phyloP scores from a whole-genome alignment of 2,113 vertebrate species.

The Arenaria interpres region DNA sequence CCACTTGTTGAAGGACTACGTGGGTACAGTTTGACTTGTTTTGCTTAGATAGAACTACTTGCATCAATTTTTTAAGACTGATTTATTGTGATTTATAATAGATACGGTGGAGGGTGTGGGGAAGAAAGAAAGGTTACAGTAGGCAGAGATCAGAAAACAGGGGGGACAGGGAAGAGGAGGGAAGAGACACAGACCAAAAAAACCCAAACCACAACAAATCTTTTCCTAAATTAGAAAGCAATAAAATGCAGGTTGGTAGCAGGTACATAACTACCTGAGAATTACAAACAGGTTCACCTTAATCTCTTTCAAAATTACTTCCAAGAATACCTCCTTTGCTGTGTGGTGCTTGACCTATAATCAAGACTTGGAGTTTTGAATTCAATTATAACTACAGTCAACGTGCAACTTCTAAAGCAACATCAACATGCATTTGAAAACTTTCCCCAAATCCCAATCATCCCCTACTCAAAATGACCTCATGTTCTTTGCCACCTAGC shows the following conservation, averaged over 20 bases:
- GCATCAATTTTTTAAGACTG: neutral
- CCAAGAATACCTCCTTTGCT: neutral
- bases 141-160: neutral
- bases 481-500: neutral
- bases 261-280: neutral
- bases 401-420: neutral
- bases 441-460: neutral
- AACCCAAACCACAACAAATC: neutral
- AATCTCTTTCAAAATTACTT: neutral
- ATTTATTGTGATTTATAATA: neutral
- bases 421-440: neutral
- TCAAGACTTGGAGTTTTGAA: neutral
- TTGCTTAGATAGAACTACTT: neutral
- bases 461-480: neutral
- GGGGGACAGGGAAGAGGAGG: rapidly evolving
- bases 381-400: neutral
- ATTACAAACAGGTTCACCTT: neutral
- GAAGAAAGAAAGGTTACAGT: neutral
- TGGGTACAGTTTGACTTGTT: neutral
- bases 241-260: neutral
- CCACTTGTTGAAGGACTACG: neutral
- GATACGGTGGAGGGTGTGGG: neutral
- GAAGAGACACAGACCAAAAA: neutral
- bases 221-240: neutral
- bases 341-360: neutral